phyloP scores from a whole-genome alignment of 64 coral and sea anemone species.

The Acropora yongei region DNA sequence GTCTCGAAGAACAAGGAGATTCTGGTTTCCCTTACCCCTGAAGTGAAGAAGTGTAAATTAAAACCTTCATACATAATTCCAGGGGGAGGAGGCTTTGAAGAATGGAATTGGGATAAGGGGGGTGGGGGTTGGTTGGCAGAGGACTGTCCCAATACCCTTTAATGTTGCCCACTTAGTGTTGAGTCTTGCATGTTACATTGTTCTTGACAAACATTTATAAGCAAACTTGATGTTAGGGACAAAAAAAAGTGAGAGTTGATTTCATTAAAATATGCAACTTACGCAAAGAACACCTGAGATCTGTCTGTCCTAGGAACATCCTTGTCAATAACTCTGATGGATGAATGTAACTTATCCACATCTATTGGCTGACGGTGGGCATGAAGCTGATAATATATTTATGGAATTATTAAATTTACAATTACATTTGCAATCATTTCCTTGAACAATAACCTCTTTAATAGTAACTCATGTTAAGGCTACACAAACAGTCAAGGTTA shows the following conservation, averaged over 20 bases:
- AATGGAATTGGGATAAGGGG: too few relatives aligned
- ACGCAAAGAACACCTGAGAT: constrained; percentile 80
- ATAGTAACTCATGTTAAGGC: too few relatives aligned
- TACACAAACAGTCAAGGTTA: too few relatives aligned
- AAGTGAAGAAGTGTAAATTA: background rate
- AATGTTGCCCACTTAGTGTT: too few relatives aligned
- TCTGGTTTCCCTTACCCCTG: constrained; percentile 85
- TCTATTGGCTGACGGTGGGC: constrained; percentile 77
- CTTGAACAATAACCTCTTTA: background rate
- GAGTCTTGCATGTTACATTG: too few relatives aligned
- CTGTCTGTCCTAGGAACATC: constrained; percentile 98
- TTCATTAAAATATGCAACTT: background rate
- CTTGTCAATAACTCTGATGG: constrained; percentile 92
- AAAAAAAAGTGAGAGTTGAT: too few relatives aligned
- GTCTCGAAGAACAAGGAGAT: constrained; percentile 89
- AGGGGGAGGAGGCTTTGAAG: too few relatives aligned
- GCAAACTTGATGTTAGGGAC: too few relatives aligned
- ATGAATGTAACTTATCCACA: constrained; percentile 43
- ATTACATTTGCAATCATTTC: background rate
- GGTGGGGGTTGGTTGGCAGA: too few relatives aligned
- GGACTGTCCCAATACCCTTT: too few relatives aligned
- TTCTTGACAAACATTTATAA: too few relatives aligned
- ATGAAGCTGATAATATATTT: constrained; percentile 71
- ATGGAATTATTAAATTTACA: background rate
- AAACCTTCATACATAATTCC: background rate